phyloP scores from a whole-genome alignment of 2,797 vertebrate species.

The Spinibarbus caldwelli region DNA sequence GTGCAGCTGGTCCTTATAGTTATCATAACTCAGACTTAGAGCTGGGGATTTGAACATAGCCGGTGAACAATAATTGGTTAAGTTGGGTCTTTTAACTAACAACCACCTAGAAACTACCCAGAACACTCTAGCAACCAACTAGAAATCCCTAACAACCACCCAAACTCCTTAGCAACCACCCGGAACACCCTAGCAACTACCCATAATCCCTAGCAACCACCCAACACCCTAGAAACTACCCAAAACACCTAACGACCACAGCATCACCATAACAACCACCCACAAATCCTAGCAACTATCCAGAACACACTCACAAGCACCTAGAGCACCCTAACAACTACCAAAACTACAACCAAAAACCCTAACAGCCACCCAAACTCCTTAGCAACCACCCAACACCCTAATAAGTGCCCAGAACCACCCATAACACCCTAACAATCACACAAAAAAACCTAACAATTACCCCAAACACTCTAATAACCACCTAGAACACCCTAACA shows the following conservation, averaged over 20 bases:
- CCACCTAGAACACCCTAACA: background rate
- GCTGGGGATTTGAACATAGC: background rate
- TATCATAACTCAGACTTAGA: background rate
- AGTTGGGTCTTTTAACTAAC: background rate
- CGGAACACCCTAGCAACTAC: background rate
- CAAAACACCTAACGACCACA: background rate
- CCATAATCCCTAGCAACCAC: too few relatives aligned
- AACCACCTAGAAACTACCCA: background rate
- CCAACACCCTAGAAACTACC: background rate
- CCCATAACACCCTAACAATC: background rate
- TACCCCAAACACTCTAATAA: background rate
- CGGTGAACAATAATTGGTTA: background rate
- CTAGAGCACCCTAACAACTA: background rate
- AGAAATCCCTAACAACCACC: background rate
- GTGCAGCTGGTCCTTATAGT: background rate
- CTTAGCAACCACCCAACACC: background rate
- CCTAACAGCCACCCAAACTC: background rate
- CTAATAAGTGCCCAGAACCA: background rate
- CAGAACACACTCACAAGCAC: background rate
- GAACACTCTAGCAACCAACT: background rate
- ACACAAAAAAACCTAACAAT: background rate
- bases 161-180: too few relatives aligned
- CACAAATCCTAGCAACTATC: background rate
- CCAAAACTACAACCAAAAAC: background rate
- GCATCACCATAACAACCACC: background rate